Percentiles rank a stretch among this genome's conserved stretches.
phyloP scores from a whole-genome alignment of 2,797 vertebrate species.

The Micrastur ruficollis region DNA sequence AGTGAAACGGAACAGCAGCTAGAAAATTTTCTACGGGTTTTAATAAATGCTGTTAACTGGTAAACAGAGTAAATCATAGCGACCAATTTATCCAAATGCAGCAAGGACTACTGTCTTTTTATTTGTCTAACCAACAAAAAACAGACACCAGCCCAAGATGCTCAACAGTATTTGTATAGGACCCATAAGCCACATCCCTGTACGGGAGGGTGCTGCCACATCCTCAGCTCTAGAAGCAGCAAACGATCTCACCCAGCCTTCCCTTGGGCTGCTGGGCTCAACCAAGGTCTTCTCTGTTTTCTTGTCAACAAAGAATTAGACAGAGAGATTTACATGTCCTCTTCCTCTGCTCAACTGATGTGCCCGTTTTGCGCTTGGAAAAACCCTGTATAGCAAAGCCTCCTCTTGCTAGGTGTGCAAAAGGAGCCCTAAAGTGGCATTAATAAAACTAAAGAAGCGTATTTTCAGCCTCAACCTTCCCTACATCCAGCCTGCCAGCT shows the following conservation, averaged over 20 bases:
- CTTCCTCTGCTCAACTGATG: not conserved
- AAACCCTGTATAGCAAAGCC: not conserved
- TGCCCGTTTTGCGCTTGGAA: not conserved
- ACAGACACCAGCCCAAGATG: not conserved
- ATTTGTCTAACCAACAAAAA: not conserved
- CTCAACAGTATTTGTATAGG: rapidly evolving
- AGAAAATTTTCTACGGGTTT: not conserved
- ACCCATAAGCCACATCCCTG: not conserved
- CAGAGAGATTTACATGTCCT: not conserved
- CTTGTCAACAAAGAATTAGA: not conserved
- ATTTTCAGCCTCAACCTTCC: not conserved
- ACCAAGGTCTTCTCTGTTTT: not conserved
- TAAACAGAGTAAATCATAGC: not conserved
- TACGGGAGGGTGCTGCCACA: rapidly evolving
- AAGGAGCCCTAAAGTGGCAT: not conserved
- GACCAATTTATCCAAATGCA: not conserved
- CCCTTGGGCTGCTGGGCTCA: not conserved
- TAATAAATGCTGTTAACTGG: not conserved
- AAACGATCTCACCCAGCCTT: not conserved
- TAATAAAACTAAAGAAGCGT: not conserved
- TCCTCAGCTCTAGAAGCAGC: not conserved
- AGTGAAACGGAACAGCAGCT: not conserved
- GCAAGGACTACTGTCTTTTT: not conserved
- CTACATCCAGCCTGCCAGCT: not conserved
- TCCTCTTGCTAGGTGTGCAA: not conserved